Evolutionary conservation across 2,888 invertebrate genomes (phyloP).

Genomic region (Gari tellinella): DNA sequence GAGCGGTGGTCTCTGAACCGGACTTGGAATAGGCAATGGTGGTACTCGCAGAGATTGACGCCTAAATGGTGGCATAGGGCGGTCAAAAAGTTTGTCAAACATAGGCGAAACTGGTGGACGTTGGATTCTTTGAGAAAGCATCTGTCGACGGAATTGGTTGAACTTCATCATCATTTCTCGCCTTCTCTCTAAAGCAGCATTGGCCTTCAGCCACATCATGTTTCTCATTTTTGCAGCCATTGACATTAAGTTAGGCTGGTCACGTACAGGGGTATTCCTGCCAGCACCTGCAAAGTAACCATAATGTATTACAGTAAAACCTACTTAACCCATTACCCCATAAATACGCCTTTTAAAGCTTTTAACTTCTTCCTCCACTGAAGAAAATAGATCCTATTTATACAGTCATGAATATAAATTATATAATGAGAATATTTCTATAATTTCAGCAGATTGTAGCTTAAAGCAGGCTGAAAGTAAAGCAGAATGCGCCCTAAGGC

Average conservation of each 20-base stretch:
- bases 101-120: conserved; percentile 21
- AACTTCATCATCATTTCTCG: conserved; percentile 33
- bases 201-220: conserved; percentile 38
- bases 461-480: too few species aligned
- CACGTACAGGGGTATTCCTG: background rate
- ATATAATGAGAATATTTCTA: too few species aligned
- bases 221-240: conserved; percentile 42
- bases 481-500: too few species aligned
- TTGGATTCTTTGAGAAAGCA: conserved; percentile 29
- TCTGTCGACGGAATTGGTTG: conserved; percentile 17
- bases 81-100: background rate
- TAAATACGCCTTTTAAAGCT: too few species aligned
- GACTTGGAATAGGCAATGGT: background rate
- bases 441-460: too few species aligned
- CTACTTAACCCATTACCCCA: too few species aligned
- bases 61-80: background rate
- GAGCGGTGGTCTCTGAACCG: conserved; percentile 13
- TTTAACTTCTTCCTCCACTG: too few species aligned
- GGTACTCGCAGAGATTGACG: background rate
- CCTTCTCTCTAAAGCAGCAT: conserved; percentile 32
- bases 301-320: too few species aligned
- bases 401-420: too few species aligned
- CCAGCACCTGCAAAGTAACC: background rate
- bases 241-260: conserved; percentile 22
- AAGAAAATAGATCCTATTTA: too few species aligned